Conservation (phyloP, 2,113 vertebrate species). For the Melospiza georgiana region DNA sequence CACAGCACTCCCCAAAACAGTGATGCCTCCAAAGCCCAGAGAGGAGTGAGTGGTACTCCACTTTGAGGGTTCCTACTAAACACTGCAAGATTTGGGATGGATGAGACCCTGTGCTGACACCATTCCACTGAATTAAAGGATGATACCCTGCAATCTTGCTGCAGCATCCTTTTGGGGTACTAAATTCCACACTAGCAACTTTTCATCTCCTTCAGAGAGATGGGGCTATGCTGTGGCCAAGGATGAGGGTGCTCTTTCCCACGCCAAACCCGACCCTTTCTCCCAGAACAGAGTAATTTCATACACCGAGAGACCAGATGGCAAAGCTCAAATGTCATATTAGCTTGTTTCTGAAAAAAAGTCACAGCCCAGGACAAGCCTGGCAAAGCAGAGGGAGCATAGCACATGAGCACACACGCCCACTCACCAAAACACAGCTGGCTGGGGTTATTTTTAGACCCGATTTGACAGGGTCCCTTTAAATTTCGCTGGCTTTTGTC, state of each 20-base stretch:
- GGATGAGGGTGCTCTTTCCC: neutral
- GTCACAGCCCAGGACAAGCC: neutral
- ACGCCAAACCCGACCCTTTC: neutral
- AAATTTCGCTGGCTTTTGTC: constrained; percentile 47
- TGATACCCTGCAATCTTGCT: neutral
- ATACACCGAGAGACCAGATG: fast-evolving
- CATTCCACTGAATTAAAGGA: fast-evolving
- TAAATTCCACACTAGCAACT: neutral
- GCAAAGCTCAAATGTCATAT: neutral
- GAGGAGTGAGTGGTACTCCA: neutral
- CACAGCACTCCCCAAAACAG: neutral
- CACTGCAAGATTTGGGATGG: fast-evolving
- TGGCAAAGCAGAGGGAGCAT: neutral
- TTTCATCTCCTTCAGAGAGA: neutral
- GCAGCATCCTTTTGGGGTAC: neutral
- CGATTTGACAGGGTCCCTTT: constrained; percentile 18
- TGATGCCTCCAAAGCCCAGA: neutral
- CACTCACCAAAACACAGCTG: constrained; percentile 55
- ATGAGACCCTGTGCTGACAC: neutral
- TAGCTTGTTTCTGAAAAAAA: neutral
- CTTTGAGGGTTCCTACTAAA: neutral
- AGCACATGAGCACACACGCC: neutral
- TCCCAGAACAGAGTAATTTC: neutral
- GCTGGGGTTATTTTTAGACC: constrained; percentile 52
- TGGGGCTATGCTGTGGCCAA: neutral